phyloP scores from a whole-genome alignment of 2,888 invertebrate species.

The Idaea straminata region DNA sequence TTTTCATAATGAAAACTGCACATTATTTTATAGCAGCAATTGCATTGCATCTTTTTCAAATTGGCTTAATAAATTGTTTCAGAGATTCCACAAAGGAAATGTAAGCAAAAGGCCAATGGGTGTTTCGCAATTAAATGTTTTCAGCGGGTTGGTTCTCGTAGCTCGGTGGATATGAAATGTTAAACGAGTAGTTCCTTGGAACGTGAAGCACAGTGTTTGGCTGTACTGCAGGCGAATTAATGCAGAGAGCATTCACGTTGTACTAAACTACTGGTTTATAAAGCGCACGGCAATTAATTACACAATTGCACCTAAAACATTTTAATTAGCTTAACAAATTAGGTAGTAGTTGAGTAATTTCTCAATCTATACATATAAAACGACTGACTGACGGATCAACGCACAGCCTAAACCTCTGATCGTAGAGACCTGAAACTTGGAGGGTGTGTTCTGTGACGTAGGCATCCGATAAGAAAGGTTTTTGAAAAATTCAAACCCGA shows the following conservation, averaged over 20 bases:
- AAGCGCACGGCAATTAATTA: neutral
- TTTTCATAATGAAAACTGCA: neutral
- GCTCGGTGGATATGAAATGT: slow-evolving; percentile 42
- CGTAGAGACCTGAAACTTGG: too few species aligned
- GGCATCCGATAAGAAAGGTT: too few species aligned
- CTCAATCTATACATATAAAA: too few species aligned
- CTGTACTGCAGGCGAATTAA: neutral
- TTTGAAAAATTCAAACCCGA: too few species aligned
- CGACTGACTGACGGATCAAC: too few species aligned
- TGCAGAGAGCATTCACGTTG: neutral
- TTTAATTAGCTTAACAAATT: too few species aligned
- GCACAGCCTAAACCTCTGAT: too few species aligned
- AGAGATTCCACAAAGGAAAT: slow-evolving; percentile 20
- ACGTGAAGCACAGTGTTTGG: slow-evolving; percentile 12
- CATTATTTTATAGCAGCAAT: neutral
- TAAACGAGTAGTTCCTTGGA: slow-evolving; percentile 33
- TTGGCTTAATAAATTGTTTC: neutral
- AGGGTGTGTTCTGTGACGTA: too few species aligned
- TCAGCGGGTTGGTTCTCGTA: slow-evolving; percentile 17
- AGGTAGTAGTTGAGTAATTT: too few species aligned
- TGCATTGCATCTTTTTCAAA: neutral
- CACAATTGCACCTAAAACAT: too few species aligned
- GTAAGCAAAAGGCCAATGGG: slow-evolving; percentile 29
- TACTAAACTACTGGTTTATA: neutral
- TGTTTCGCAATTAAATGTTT: slow-evolving; percentile 42